Percentiles rank a stretch among this genome's conserved stretches.
phyloP scores from a whole-genome alignment of 2,888 invertebrate genomes.

The Sinodicranocentrus sp. region DNA sequence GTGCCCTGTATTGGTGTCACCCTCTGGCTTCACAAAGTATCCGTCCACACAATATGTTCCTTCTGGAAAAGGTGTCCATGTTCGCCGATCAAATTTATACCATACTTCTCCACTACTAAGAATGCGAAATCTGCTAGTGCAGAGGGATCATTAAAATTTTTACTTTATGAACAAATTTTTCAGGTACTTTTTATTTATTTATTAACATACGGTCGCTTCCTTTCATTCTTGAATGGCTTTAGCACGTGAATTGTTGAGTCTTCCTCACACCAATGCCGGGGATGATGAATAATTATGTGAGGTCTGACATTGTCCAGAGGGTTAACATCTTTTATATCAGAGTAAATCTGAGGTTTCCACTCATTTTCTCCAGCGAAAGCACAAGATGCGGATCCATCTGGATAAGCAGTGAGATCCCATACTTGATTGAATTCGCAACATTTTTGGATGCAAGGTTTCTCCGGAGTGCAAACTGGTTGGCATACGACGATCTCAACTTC shows the following conservation, averaged over 20 bases:
- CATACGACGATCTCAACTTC: constrained; percentile 62
- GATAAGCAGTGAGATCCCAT: constrained; percentile 70
- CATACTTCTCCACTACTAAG: constrained; percentile 61
- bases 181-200: background rate
- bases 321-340: constrained; percentile 25
- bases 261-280: constrained; percentile 65
- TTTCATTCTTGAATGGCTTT: constrained; percentile 50
- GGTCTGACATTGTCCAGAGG: constrained; percentile 54
- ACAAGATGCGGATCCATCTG: constrained; percentile 64
- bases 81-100: constrained; percentile 64
- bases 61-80: constrained; percentile 53
- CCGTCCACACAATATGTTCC: constrained; percentile 67
- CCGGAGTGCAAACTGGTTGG: constrained; percentile 71
- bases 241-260: constrained; percentile 36
- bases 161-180: background rate
- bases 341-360: constrained; percentile 71
- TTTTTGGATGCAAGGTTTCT: constrained; percentile 72
- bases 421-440: constrained; percentile 75
- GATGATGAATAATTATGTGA: constrained; percentile 70
- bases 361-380: constrained; percentile 48
- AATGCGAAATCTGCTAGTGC: constrained; percentile 68
- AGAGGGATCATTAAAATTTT: too few relatives aligned
- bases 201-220: constrained; percentile 55
- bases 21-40: constrained; percentile 24
- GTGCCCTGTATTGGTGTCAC: background rate